Base-by-base conservation (phyloP, 2,888 invertebrate species). In the Dromius quadrimaculatus region DNA sequence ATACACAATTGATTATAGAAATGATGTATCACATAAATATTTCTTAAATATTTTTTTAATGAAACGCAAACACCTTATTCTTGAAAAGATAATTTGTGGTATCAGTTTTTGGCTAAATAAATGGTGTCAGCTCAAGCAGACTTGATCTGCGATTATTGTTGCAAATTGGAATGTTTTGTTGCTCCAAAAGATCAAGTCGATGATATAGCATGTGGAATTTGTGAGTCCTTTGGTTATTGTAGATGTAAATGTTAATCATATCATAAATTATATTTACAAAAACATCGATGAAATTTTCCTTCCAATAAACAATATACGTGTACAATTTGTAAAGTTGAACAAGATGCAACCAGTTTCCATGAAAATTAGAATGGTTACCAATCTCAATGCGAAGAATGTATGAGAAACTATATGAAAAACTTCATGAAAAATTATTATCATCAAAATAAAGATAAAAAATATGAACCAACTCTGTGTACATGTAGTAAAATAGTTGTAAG, bases 41-140 rank as follows among this genome's bases (percentile, higher is more conserved):
- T 50, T 50, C 13, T 22, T 50, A 50, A 50, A 50, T n/a, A 22
- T 23, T 50, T 50, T n/a, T 50, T 50, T 13, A n/a, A 50, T 13
- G 28, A 23, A 3, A 22, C 50, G 28, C 23, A 50, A 13, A 50
- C 22, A 23, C n/a, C 8, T 13, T 28, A 22, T 8, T 9, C 9
- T 23, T n/a, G 1, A 50, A 22, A 50, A 13, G 50, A 50, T 23
- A 50, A 50, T n/a, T 23, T 50, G 22, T 50, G 50, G 23, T 6
- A 50, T 50, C 23, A 50, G 15, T 41, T 23, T 50, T 50, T 50
- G 22, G 2, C 20, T 50, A 50, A 50, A 50, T 50, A 50, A 11
- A 50, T 50, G 50, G n/a, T n/a, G n/a, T n/a, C n/a, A n/a, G n/a
- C n/a, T n/a, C n/a, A 34, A 34, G 2, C 34, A 34, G 34, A 34